Percentiles rank a stretch among this genome's conserved stretches.
These are phyloP conservation scores for Okamejei kenojei DNA, from an alignment of 2,797 vertebrate species.

Conservation along the genomic window DNA sequence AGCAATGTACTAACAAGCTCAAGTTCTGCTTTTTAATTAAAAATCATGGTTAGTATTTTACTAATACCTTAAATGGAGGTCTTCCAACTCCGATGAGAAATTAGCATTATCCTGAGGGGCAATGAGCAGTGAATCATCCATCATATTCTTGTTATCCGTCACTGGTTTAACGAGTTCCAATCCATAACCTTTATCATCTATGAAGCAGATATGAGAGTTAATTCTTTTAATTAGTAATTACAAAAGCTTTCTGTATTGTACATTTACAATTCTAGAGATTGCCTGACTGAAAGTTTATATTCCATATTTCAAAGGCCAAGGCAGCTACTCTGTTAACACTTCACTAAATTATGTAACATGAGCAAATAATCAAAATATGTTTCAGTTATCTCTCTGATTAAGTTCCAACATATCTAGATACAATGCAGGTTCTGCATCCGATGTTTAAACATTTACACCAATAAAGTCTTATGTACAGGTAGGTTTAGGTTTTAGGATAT, in stretches of 20 bases:
- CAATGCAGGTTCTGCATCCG: background rate
- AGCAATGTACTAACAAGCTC: background rate
- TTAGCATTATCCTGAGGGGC: background rate
- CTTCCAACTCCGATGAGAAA: conserved; percentile 17
- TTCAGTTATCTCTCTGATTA: background rate
- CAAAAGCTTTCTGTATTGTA: background rate
- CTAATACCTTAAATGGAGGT: conserved; percentile 15
- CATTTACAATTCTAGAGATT: background rate
- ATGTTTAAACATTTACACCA: background rate
- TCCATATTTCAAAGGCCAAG: background rate
- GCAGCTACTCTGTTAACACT: background rate
- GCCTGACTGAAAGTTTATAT: background rate
- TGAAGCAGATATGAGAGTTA: background rate
- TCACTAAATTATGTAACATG: background rate
- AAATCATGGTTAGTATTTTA: background rate
- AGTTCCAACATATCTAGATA: background rate
- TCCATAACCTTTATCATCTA: background rate
- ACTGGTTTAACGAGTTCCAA: background rate
- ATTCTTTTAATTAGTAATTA: background rate
- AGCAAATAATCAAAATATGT: background rate
- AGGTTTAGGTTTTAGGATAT: too few species aligned
- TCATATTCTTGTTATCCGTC: background rate
- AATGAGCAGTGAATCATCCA: background rate
- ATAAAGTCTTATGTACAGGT: too few species aligned
- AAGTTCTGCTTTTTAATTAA: background rate